phyloP scores from a whole-genome alignment of 2,888 invertebrate genomes.

The Desoria tigrina region DNA sequence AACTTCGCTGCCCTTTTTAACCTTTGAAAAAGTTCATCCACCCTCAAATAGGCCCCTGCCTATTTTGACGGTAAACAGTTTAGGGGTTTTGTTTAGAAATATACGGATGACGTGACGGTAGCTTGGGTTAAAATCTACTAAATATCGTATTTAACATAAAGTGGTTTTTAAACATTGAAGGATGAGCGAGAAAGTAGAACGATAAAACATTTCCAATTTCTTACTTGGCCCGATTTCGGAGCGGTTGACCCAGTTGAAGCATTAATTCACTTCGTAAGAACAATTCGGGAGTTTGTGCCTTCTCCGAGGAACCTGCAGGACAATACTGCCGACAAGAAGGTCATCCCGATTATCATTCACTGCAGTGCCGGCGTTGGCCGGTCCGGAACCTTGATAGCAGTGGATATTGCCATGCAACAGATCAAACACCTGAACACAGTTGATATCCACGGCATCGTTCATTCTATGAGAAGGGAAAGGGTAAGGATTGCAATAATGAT shows the following conservation, averaged over 20 bases:
- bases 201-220: conserved; percentile 93
- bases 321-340: not conserved
- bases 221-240: conserved; percentile 98
- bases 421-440: conserved; percentile 80
- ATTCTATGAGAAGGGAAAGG: conserved; percentile 86
- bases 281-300: conserved; percentile 85
- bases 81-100: too few relatives aligned
- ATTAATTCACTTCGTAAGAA: conserved; percentile 86
- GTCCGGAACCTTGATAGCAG: conserved; percentile 93
- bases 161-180: too few relatives aligned
- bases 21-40: too few relatives aligned
- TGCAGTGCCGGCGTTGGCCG: conserved; percentile 74
- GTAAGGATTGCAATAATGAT: conserved; percentile 23
- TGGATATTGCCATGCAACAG: conserved; percentile 90
- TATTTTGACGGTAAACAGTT: too few relatives aligned
- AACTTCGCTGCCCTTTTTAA: too few relatives aligned
- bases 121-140: too few relatives aligned
- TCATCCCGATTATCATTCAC: conserved; percentile 89
- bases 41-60: too few relatives aligned
- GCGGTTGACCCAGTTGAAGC: conserved; percentile 94
- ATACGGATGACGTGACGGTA: too few relatives aligned
- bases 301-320: conserved; percentile 64
- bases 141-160: too few relatives aligned
- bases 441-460: conserved; percentile 94
- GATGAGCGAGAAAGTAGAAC: conserved; percentile 73